Conservation (phyloP, 2,113 vertebrate genomes). For the Electrona antarctica region DNA sequence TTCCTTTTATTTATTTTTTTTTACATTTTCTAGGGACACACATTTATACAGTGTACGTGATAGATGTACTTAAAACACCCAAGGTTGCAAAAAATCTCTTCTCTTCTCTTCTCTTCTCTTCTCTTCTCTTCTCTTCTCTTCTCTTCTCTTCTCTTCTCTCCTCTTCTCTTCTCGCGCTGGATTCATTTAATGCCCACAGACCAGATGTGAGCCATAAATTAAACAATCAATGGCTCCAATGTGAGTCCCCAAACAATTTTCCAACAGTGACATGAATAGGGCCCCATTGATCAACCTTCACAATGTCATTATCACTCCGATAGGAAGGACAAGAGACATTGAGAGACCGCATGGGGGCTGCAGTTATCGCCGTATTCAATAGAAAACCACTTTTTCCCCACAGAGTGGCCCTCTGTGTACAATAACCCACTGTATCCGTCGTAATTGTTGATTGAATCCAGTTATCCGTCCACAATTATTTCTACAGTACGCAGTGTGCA, state of each 20-base stretch:
- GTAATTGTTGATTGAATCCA: conserved; percentile 32
- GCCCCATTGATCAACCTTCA: conserved; percentile 68
- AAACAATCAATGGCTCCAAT: conserved; percentile 68
- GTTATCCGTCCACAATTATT: conserved; percentile 15
- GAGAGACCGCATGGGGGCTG: conserved; percentile 41
- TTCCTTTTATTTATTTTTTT: not conserved
- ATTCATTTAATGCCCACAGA: conserved; percentile 33
- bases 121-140: conserved; percentile 3
- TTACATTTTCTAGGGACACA: not conserved
- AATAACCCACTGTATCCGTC: conserved; percentile 2
- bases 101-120: conserved; percentile 3
- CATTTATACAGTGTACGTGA: not conserved
- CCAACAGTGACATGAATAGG: conserved; percentile 65
- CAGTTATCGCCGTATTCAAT: conserved; percentile 20
- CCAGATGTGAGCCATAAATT: conserved; percentile 65
- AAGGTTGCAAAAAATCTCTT: not conserved
- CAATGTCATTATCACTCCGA: conserved; percentile 57
- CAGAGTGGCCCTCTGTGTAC: not conserved
- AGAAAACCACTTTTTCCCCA: not conserved
- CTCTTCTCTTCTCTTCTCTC: conserved; percentile 6
- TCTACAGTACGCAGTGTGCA: conserved; percentile 15
- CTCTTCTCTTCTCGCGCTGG: conserved; percentile 17
- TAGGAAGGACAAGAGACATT: conserved; percentile 58
- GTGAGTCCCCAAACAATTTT: conserved; percentile 69
- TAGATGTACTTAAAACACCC: not conserved